These are phyloP conservation scores for Pitta sordida DNA, from an alignment of 2,113 vertebrate species.

Conservation along the genomic window DNA sequence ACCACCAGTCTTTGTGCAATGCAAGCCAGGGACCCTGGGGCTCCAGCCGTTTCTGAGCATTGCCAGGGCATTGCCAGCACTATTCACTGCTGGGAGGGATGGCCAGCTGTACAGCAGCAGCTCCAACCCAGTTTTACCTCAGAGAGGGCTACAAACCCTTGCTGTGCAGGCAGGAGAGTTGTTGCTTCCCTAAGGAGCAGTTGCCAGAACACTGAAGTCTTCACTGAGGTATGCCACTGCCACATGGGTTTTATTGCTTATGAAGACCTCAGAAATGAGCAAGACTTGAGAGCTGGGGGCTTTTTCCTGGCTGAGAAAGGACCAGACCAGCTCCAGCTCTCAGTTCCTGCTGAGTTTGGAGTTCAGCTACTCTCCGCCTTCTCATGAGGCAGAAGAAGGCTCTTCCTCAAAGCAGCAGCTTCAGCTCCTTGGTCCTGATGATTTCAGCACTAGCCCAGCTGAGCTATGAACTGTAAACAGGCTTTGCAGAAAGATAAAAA, in stretches of 20 bases:
- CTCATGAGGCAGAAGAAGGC: neutral
- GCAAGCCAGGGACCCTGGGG: neutral
- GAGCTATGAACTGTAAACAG: neutral
- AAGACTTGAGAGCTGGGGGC: neutral
- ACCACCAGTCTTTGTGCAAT: neutral
- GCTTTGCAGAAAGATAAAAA: slow-evolving; percentile 2
- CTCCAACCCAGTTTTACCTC: neutral
- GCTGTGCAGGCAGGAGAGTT: neutral
- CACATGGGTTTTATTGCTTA: neutral
- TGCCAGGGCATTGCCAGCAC: neutral
- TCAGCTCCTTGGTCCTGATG: neutral
- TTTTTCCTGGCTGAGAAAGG: neutral
- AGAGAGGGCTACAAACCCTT: neutral
- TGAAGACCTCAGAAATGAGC: neutral
- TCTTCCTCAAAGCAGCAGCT: neutral
- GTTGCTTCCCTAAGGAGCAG: neutral
- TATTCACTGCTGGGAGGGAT: neutral
- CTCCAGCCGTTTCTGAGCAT: neutral
- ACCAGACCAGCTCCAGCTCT: neutral
- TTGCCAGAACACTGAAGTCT: neutral
- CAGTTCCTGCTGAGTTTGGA: neutral
- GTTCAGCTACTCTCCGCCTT: neutral
- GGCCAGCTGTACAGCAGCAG: neutral
- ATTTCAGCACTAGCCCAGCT: slow-evolving; percentile 39
- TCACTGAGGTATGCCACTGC: neutral